Evolutionary conservation across 2,888 invertebrate genomes (phyloP).

Genomic region (Pasiphila rectangulata): DNA sequence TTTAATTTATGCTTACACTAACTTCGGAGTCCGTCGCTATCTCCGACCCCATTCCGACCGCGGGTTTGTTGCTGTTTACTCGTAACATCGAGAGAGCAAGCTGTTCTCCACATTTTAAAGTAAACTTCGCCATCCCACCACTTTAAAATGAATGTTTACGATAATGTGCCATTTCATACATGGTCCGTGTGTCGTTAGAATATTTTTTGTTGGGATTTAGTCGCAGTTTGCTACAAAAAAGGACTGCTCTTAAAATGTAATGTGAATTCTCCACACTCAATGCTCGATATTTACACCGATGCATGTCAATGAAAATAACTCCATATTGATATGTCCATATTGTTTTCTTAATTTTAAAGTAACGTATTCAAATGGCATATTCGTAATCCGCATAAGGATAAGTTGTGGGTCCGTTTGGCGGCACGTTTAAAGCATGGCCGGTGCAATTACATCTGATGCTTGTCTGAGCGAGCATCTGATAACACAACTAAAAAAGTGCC

Average conservation of each 20-base stretch:
- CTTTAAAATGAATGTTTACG: conserved; percentile 45
- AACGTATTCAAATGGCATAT: conserved; percentile 19
- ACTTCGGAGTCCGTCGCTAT: conserved; percentile 68
- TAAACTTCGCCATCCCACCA: conserved; percentile 38
- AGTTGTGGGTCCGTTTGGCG: conserved; percentile 53
- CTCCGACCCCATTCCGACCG: conserved; percentile 71
- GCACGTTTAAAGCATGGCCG: conserved; percentile 58
- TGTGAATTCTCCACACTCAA: conserved; percentile 21
- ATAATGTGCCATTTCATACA: conserved; percentile 40
- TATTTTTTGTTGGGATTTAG: conserved; percentile 28
- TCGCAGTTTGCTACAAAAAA: conserved; percentile 26
- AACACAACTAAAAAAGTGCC: conserved; percentile 61
- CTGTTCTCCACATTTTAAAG: conserved; percentile 50
- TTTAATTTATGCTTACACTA: conserved; percentile 78
- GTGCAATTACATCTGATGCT: conserved; percentile 71
- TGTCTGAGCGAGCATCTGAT: conserved; percentile 69
- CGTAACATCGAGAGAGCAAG: conserved; percentile 44
- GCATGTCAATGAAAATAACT: conserved; percentile 22
- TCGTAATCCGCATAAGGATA: conserved; percentile 26
- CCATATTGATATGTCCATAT: conserved; percentile 12
- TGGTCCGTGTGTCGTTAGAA: conserved; percentile 30
- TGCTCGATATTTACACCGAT: conserved; percentile 20
- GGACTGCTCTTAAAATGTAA: conserved; percentile 22
- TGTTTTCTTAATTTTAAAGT: conserved; percentile 7
- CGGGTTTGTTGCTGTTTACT: conserved; percentile 63